Evolutionary conservation across 2,797 vertebrate species (phyloP).

Genomic region (Poeciliopsis paucimaculata): DNA sequence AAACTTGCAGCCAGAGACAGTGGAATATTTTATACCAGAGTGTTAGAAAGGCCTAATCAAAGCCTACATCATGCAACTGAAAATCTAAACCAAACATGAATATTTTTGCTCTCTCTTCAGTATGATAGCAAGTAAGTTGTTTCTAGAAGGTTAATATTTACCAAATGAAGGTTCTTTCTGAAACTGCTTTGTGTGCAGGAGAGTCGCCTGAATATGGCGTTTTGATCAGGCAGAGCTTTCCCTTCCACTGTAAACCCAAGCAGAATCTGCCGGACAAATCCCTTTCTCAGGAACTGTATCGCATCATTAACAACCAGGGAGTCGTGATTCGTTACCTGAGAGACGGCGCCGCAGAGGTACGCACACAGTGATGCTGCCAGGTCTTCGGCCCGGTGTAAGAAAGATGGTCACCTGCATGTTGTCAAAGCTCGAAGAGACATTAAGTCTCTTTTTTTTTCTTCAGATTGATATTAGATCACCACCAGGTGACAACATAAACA

Average conservation of each 20-base stretch:
- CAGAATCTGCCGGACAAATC: conserved; percentile 35
- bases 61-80: neutral
- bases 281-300: conserved; percentile 81
- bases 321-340: conserved; percentile 86
- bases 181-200: conserved; percentile 29
- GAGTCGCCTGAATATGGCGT: conserved; percentile 61
- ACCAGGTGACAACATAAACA: neutral
- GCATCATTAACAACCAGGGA: conserved; percentile 86
- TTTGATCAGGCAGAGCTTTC: conserved; percentile 87
- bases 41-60: neutral
- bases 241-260: conserved; percentile 48
- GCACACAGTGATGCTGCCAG: neutral
- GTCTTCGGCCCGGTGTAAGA: neutral
- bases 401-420: neutral
- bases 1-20: neutral
- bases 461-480: neutral
- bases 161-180: neutral
- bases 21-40: neutral
- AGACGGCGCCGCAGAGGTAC: conserved; percentile 89
- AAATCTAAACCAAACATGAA: neutral
- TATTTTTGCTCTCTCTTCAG: neutral
- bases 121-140: neutral
- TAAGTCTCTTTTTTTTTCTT: no score
- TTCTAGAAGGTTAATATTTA: neutral
- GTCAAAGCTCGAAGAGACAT: neutral